Evolutionary conservation across 2,797 vertebrate species (phyloP).

Genomic region (Sorex maritimensis): DNA sequence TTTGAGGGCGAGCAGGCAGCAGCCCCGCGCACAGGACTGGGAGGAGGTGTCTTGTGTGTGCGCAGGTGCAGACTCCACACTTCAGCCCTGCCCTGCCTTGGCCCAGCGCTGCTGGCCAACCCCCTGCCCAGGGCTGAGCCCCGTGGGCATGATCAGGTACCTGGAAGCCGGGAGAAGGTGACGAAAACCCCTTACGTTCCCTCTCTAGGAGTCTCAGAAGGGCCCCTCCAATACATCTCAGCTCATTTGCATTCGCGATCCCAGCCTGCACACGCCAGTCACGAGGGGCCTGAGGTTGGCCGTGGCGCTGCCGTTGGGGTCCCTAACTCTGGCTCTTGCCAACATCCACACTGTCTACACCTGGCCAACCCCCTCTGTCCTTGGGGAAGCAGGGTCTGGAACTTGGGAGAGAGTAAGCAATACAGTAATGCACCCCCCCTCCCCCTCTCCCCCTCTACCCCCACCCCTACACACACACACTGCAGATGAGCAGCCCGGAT

Average conservation of each 20-base stretch:
- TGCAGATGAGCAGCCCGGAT: background rate
- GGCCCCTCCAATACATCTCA: conserved; percentile 61
- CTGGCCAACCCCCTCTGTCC: background rate
- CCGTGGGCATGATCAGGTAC: background rate
- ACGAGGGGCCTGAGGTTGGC: background rate
- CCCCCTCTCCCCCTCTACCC: too few relatives aligned
- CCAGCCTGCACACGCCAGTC: background rate
- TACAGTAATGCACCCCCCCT: background rate
- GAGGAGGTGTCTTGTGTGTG: conserved; percentile 38
- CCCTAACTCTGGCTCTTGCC: background rate
- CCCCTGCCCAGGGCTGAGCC: conserved; percentile 42
- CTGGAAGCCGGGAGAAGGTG: background rate
- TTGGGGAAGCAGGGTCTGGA: conserved; percentile 3
- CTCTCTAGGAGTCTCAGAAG: background rate
- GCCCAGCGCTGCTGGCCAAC: background rate
- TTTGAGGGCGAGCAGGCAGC: background rate
- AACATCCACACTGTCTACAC: background rate
- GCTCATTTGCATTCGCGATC: background rate
- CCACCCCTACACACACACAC: too few relatives aligned
- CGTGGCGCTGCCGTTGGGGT: background rate
- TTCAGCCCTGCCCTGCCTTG: background rate
- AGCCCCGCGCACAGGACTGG: background rate
- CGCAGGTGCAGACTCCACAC: conserved; percentile 38
- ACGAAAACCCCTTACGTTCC: background rate
- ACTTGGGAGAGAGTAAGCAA: background rate